Conservation (phyloP, 2,888 invertebrate genomes). For the Ferrisia virgata region DNA sequence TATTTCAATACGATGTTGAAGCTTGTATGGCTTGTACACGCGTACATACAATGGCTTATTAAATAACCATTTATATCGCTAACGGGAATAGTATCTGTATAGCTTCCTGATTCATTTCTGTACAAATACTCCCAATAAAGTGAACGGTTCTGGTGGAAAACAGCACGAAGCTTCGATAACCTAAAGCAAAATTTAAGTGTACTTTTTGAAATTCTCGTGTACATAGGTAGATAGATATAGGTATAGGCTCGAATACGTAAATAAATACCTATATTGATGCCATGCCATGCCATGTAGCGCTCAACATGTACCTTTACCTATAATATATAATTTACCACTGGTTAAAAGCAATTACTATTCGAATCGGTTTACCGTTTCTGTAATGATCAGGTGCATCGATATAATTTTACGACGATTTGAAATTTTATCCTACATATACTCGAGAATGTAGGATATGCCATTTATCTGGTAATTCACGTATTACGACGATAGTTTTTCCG, state of each 20-base stretch:
- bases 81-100: background rate
- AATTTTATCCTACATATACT: too few species aligned
- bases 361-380: background rate
- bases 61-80: too few species aligned
- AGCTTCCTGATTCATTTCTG: background rate
- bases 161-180: background rate
- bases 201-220: background rate
- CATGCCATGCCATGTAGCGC: background rate
- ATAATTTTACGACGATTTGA: too few species aligned
- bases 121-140: background rate
- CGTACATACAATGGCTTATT: too few species aligned
- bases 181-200: background rate
- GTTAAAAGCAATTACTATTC: background rate
- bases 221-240: background rate
- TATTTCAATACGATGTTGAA: too few species aligned
- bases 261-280: too few species aligned
- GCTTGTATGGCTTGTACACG: too few species aligned
- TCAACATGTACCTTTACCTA: too few species aligned
- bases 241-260: background rate
- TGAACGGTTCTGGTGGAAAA: background rate
- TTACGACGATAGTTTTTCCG: too few species aligned
- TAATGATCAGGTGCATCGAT: background rate
- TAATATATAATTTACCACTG: conserved; percentile 2
- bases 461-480: too few species aligned
- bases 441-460: too few species aligned